Conservation (phyloP, 2,797 vertebrate species). For the Sebastes glaucus region DNA sequence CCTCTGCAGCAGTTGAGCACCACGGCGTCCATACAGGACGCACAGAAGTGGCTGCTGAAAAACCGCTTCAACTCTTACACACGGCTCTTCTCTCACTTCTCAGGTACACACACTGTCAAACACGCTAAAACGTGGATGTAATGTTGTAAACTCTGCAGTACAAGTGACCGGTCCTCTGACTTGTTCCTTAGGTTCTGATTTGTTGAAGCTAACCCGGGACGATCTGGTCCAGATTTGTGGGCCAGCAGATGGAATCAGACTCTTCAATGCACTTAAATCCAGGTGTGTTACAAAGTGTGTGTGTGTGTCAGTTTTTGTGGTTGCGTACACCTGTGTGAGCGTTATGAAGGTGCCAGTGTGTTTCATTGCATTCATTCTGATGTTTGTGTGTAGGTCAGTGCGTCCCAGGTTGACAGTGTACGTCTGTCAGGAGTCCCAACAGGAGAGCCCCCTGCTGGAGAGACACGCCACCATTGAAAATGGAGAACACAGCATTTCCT, state of each 20-base stretch:
- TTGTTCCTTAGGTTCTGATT: conserved; percentile 88
- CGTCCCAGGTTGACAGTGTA: conserved; percentile 94
- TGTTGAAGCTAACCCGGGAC: conserved; percentile 93
- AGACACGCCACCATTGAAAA: conserved; percentile 84
- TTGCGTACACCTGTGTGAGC: background rate
- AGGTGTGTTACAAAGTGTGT: conserved; percentile 77
- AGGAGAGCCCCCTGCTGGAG: conserved; percentile 83
- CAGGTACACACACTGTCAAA: conserved; percentile 78
- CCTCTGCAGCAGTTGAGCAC: conserved; percentile 88
- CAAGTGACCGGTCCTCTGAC: background rate
- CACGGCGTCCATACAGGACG: conserved; percentile 91
- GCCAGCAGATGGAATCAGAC: conserved; percentile 94
- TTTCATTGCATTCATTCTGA: background rate
- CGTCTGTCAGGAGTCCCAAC: conserved; percentile 89
- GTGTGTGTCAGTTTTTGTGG: background rate
- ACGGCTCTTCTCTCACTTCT: conserved; percentile 94
- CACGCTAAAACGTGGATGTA: background rate
- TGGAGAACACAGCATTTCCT: conserved; percentile 82
- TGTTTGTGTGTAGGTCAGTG: conserved; percentile 85
- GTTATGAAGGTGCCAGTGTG: background rate
- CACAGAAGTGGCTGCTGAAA: conserved; percentile 93
- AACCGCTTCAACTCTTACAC: conserved; percentile 91
- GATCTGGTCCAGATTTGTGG: conserved; percentile 96
- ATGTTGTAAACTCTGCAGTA: background rate
- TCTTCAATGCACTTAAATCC: conserved; percentile 95